Percentiles rank a stretch among this genome's conserved stretches.
phyloP scores from a whole-genome alignment of 2,797 vertebrate genomes.

The Babyrousa celebensis region DNA sequence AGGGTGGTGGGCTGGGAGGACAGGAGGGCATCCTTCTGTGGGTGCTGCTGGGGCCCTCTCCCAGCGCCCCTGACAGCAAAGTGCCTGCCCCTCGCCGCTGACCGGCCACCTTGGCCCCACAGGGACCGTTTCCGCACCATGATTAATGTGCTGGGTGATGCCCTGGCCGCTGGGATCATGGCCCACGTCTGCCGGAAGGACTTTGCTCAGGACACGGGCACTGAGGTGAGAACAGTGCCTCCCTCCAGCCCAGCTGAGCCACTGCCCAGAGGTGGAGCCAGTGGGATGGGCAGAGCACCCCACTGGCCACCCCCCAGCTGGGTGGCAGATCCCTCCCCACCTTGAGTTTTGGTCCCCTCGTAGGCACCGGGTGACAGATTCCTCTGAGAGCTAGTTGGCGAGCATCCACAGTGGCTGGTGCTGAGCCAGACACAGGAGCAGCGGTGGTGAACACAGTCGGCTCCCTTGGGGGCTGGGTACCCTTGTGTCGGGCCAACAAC shows the following conservation, averaged over 20 bases:
- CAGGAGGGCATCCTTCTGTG: neutral
- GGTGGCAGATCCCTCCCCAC: neutral
- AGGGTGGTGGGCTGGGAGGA: neutral
- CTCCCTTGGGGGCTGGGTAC: neutral
- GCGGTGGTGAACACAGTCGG: neutral
- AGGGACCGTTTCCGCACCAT: conserved; percentile 99
- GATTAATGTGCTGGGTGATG: conserved; percentile 99
- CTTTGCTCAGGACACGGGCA: conserved; percentile 95
- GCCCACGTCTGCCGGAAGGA: conserved; percentile 99
- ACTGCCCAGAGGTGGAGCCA: neutral
- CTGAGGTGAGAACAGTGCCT: conserved; percentile 91
- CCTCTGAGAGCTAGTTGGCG: neutral
- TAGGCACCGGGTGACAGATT: neutral
- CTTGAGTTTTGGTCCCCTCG: neutral
- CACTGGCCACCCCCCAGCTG: neutral
- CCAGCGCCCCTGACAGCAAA: neutral
- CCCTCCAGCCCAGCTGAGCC: neutral
- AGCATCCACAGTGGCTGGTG: neutral
- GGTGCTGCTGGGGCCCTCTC: neutral
- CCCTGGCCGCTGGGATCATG: conserved; percentile 98
- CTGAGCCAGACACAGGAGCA: neutral
- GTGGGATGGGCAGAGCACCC: neutral
- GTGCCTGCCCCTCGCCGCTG: neutral
- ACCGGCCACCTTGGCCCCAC: conserved; percentile 40
- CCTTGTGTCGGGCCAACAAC: rapidly evolving